These are phyloP conservation scores for Chrysochloris asiatica DNA, from an alignment of 2,113 vertebrate species.

Conservation along the genomic window DNA sequence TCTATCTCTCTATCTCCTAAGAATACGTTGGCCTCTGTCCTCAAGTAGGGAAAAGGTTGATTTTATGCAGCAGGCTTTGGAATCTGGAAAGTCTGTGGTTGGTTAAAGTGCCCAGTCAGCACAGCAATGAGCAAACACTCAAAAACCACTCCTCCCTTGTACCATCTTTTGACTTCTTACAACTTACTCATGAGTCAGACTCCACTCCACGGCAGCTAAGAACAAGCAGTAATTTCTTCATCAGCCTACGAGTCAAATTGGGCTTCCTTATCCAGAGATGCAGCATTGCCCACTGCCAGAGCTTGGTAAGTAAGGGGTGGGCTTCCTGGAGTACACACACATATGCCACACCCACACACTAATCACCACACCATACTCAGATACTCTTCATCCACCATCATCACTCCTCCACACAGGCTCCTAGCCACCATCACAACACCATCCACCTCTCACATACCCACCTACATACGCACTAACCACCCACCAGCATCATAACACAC, in stretches of 20 bases:
- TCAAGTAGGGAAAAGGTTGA: not conserved
- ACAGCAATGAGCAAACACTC: not conserved
- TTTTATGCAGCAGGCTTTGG: not conserved
- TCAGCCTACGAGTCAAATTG: not conserved
- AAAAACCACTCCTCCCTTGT: not conserved
- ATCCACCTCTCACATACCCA: no score
- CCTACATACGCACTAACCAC: no score
- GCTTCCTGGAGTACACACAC: not conserved
- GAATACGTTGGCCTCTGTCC: not conserved
- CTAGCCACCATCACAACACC: no score
- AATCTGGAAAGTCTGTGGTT: no score
- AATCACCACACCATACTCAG: not conserved
- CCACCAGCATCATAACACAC: no score
- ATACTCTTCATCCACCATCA: no score
- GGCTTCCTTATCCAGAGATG: slow-evolving; percentile 15
- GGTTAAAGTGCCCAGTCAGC: not conserved
- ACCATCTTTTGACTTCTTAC: not conserved
- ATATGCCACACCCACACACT: fast-evolving
- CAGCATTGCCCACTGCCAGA: not conserved
- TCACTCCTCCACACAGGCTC: no score
- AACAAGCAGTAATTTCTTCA: not conserved
- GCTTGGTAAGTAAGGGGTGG: not conserved
- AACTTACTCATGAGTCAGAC: not conserved
- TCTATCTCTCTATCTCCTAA: not conserved
- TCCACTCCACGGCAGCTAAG: not conserved